These are phyloP conservation scores for Cyclopterus lumpus DNA, from an alignment of 2,797 vertebrate species.

Conservation along the genomic window DNA sequence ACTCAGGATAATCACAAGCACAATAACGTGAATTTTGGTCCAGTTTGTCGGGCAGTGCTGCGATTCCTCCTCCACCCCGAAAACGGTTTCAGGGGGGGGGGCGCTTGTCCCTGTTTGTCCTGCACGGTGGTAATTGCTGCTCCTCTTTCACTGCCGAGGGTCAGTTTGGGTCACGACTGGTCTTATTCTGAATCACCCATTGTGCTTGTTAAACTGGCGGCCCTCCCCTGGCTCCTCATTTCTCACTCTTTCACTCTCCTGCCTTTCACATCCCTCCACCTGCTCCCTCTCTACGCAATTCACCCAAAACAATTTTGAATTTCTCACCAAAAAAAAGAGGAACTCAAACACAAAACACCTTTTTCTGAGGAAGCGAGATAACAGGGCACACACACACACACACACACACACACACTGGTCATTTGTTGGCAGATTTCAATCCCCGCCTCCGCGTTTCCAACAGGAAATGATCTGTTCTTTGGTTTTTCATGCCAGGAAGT, in stretches of 20 bases:
- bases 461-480: conserved; percentile 6
- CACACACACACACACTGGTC: no score
- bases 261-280: not conserved
- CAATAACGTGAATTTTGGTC: not conserved
- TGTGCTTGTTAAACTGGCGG: conserved; percentile 46
- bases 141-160: conserved; percentile 3
- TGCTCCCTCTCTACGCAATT: not conserved
- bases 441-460: conserved; percentile 1
- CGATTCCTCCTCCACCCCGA: not conserved
- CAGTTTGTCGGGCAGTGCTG: not conserved
- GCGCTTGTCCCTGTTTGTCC: conserved; percentile 11
- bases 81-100: not conserved
- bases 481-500: not conserved
- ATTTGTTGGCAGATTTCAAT: not conserved
- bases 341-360: conserved; percentile 15
- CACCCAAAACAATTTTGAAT: not conserved
- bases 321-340: not conserved
- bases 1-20: not conserved
- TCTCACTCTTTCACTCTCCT: not conserved
- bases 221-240: not conserved
- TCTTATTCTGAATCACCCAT: conserved; percentile 25
- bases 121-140: conserved; percentile 38
- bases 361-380: conserved; percentile 33
- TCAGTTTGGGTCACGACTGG: conserved; percentile 29
- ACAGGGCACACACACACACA: not conserved